These are phyloP conservation scores for Trichacis sp. DNA, from an alignment of 2,888 invertebrate genomes.

Conservation along the genomic window DNA sequence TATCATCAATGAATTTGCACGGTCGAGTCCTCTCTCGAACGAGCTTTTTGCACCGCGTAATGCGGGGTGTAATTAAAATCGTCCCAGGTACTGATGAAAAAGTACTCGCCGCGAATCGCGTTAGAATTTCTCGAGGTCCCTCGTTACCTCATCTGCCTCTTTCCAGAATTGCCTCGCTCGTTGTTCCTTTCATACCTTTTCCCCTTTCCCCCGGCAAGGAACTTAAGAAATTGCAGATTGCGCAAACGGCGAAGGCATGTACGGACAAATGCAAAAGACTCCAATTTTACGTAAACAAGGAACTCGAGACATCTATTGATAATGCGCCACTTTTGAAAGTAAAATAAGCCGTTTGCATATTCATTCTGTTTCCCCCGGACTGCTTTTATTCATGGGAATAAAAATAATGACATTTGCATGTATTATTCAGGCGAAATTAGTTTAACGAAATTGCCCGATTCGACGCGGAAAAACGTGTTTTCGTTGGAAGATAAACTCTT, in stretches of 20 bases:
- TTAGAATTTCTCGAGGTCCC: conserved; percentile 28
- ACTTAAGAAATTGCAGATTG: conserved; percentile 33
- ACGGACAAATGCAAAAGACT: conserved; percentile 31
- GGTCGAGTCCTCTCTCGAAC: too few species aligned
- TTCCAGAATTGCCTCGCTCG: conserved; percentile 22
- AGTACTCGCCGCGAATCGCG: conserved; percentile 20
- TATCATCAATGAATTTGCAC: too few species aligned
- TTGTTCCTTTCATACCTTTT: conserved; percentile 10
- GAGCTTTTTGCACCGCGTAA: too few species aligned
- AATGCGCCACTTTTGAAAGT: neutral
- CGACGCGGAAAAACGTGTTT: neutral
- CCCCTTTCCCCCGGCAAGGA: conserved; percentile 15
- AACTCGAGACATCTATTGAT: conserved; percentile 4
- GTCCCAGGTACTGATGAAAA: conserved; percentile 16
- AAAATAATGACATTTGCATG: conserved; percentile 3
- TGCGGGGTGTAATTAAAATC: neutral
- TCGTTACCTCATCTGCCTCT: conserved; percentile 34
- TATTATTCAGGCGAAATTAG: neutral
- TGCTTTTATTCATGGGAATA: conserved; percentile 3
- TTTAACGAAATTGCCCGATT: neutral
- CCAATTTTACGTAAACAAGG: conserved; percentile 18
- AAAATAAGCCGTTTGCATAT: conserved; percentile 2
- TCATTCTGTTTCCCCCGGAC: neutral
- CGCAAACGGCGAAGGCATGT: conserved; percentile 19
- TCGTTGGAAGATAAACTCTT: too few species aligned